These are phyloP conservation scores for Leptopterna dolabrata DNA, from an alignment of 2,888 invertebrate species.

Conservation along the genomic window DNA sequence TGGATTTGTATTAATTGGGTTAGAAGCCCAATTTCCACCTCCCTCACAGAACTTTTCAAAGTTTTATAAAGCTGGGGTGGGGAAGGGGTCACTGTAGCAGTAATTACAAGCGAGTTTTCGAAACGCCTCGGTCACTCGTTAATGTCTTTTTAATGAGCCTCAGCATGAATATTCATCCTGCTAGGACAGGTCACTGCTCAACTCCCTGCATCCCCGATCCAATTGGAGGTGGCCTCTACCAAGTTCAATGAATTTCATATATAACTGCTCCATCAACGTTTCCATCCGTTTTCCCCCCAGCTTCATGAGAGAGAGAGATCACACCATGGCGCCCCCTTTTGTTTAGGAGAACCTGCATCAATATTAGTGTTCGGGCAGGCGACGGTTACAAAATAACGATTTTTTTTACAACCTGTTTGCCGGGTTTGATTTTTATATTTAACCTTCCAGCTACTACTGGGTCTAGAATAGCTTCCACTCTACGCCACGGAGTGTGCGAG, in stretches of 20 bases:
- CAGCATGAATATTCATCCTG: not conserved
- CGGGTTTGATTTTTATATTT: not conserved
- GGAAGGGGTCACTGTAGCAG: not conserved
- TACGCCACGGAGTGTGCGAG: not conserved
- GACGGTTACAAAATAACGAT: not conserved
- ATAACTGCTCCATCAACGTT: too few species aligned
- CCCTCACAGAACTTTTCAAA: not conserved
- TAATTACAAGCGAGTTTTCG: not conserved
- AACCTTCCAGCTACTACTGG: not conserved
- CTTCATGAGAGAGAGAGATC: not conserved
- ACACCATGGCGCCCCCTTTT: not conserved
- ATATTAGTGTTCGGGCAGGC: not conserved
- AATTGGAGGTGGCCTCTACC: not conserved
- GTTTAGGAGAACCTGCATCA: constrained; percentile 1
- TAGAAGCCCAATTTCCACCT: not conserved
- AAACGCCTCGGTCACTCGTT: not conserved
- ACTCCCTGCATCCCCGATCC: not conserved
- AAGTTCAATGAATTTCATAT: too few species aligned
- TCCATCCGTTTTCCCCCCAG: not conserved
- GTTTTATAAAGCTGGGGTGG: not conserved
- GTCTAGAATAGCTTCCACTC: not conserved
- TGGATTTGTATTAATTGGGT: too few species aligned
- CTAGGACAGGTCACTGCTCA: not conserved
- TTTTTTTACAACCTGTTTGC: constrained; percentile 6
- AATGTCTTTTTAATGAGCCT: not conserved